Evolutionary conservation across 2,113 vertebrate species (phyloP).

Genomic region (Cavia aperea): DNA sequence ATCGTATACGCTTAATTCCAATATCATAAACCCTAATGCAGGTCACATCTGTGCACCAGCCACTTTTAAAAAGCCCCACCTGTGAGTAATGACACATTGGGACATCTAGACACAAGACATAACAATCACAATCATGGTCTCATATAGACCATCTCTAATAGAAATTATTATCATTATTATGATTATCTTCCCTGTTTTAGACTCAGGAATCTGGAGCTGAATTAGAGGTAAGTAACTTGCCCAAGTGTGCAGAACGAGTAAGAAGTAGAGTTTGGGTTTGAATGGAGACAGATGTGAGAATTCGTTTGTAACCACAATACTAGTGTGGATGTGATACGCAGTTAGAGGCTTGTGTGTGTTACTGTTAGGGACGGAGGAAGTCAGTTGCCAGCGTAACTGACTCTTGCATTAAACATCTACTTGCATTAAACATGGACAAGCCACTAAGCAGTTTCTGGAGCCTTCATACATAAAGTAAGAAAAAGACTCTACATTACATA

Average conservation of each 20-base stretch:
- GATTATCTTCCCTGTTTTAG: background rate
- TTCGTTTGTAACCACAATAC: background rate
- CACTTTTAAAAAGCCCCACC: background rate
- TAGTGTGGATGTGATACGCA: background rate
- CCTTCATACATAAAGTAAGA: background rate
- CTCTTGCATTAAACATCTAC: background rate
- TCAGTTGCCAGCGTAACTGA: background rate
- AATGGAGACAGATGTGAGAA: background rate
- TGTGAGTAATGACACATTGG: background rate
- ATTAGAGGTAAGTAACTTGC: background rate
- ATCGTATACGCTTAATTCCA: background rate
- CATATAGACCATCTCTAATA: background rate
- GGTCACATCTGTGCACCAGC: background rate
- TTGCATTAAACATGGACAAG: background rate
- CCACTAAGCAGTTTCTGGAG: background rate
- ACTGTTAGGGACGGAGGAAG: background rate
- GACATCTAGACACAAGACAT: background rate
- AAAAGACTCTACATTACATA: background rate
- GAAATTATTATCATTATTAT: background rate
- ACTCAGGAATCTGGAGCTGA: background rate
- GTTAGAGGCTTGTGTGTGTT: background rate
- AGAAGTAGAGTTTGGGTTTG: background rate
- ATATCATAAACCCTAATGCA: background rate
- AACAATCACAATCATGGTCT: background rate
- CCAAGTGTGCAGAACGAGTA: background rate